Base-by-base conservation (phyloP, 2,797 vertebrate species). In the Cuniculus paca region DNA sequence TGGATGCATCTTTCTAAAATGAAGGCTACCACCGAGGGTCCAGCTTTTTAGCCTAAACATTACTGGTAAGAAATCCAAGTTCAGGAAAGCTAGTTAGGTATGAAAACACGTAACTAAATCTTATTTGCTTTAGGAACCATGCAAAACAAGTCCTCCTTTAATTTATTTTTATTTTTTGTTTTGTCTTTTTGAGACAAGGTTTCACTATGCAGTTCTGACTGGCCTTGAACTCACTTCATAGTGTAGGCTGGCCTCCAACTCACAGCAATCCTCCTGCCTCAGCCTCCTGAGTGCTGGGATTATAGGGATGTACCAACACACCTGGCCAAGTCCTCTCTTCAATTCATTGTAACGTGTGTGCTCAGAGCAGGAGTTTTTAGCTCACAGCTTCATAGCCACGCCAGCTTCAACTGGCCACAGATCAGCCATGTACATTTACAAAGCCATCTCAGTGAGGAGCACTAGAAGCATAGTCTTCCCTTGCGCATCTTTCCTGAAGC, bases 1-100 rank as follows among this genome's bases (percentile, higher is more conserved):
- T 65, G 86, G 91, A 95, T 74, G 61, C 2, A 78, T 31, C 22
- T 80, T 79, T 82, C 52, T 90, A 95, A 95, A 96, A 90, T 58
- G 54, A 95, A 20, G 12, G 14, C n/a, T 22, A 80, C 26, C 80
- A 86, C 87, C 13, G 13, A 17, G 5, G 13, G 12, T 78, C 42
- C 6, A 54, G 28, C 78, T 70, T 88, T 91, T 96, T 78, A 84
- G 80, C 63, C 42, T 79, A 80, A 89, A 74, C 14, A 22, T 48
- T 74, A 63, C 22, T 61, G 36, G 39, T 70, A 92, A 77, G 68
- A 92, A 50, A 63, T 65, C 19, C 58, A 95, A 56, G 45, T 88
- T 96, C 50, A 80, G 83, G 90, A 63, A 94, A 90, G n/a, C 14
- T 70, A 75, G 42, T 87, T 22, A 93, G 84, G 52, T 17, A 82